Conservation (phyloP, 2,113 vertebrate genomes). For the Forbesichthys agassizii region DNA sequence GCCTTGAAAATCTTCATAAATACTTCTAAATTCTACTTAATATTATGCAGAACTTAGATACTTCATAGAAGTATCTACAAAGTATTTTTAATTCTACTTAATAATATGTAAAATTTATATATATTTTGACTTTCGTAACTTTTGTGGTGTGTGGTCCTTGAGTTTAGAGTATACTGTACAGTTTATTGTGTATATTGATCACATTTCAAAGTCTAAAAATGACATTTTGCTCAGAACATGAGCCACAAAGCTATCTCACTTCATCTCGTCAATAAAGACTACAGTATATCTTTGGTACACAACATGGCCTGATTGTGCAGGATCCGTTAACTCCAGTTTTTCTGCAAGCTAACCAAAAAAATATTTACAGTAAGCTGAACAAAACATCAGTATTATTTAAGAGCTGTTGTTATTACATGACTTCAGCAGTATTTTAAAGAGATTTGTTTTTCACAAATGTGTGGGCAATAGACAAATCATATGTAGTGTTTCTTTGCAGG, state of each 20-base stretch:
- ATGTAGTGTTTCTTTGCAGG: no score
- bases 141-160: neutral
- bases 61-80: no score
- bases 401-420: neutral
- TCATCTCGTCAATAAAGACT: no score
- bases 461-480: no score
- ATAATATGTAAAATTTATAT: slow-evolving; percentile 33
- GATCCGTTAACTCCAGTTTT: neutral
- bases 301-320: no score
- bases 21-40: slow-evolving; percentile 12
- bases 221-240: neutral
- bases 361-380: neutral
- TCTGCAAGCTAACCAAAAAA: neutral
- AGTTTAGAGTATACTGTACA: neutral
- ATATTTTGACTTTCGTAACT: slow-evolving; percentile 10
- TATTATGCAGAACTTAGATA: slow-evolving; percentile 31
- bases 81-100: slow-evolving; percentile 7
- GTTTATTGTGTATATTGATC: neutral
- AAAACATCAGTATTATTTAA: neutral
- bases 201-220: slow-evolving; percentile 9
- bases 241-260: no score
- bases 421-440: neutral
- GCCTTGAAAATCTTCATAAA: no score
- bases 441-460: no score
- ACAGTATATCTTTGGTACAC: no score